Percentiles rank a stretch among this genome's conserved stretches.
These are phyloP conservation scores for Andrena trimmerana DNA, from an alignment of 2,888 invertebrate species.

Conservation along the genomic window DNA sequence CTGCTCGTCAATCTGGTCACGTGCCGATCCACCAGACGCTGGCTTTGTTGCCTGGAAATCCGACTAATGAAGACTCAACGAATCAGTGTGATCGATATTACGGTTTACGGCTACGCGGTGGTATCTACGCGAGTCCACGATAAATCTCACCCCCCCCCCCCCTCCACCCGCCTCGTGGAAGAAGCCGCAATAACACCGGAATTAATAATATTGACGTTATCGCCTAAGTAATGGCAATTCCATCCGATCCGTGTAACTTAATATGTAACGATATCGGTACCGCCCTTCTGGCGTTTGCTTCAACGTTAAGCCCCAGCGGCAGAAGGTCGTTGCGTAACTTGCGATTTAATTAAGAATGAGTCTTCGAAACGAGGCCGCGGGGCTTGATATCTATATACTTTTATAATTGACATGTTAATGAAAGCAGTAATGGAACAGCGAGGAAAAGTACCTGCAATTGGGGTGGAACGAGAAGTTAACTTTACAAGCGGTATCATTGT, in stretches of 20 bases:
- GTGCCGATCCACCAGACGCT: conserved; percentile 52
- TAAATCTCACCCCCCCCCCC: neutral
- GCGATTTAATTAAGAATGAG: neutral
- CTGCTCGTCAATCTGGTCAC: conserved; percentile 65
- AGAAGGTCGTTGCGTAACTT: conserved; percentile 1
- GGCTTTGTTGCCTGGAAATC: conserved; percentile 67
- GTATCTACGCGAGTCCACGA: neutral
- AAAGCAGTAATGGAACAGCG: neutral
- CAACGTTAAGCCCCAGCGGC: neutral
- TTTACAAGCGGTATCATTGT: too few relatives aligned
- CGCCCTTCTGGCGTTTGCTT: neutral
- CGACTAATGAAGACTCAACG: conserved; percentile 69
- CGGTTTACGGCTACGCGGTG: conserved; percentile 26
- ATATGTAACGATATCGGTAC: neutral
- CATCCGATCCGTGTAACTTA: neutral
- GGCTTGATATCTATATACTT: too few relatives aligned
- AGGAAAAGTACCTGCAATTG: neutral
- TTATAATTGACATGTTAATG: neutral
- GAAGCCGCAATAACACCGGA: neutral
- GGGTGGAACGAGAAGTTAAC: neutral
- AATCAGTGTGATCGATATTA: conserved; percentile 65
- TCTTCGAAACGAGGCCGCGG: too few relatives aligned
- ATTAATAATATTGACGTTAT: conserved; percentile 13
- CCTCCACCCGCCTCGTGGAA: neutral
- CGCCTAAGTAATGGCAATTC: neutral